A percentile compares a stretch with the other conserved stretches of the same genome.
These are phyloP conservation scores for Volucella zonaria DNA, from an alignment of 2,888 invertebrate genomes.

Conservation along the genomic window DNA sequence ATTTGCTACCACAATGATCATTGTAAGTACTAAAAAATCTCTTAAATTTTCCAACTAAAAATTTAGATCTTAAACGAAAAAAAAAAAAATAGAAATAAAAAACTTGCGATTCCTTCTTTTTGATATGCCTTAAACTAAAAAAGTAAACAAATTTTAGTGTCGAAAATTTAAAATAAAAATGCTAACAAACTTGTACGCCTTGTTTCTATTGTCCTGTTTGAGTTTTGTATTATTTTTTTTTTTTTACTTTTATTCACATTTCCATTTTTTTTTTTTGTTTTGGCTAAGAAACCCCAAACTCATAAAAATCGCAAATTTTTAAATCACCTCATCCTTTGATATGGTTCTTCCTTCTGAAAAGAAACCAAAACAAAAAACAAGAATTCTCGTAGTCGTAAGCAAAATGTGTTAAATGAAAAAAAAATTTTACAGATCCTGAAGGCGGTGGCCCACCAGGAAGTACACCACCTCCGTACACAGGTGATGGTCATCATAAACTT, in stretches of 20 bases:
- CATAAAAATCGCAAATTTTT: constrained; percentile 52
- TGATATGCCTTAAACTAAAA: constrained; percentile 27
- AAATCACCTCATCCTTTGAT: neutral
- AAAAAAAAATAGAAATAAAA: neutral
- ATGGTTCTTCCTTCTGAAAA: too few species aligned
- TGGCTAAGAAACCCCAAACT: constrained; percentile 18
- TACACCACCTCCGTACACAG: constrained; percentile 81
- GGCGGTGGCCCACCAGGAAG: constrained; percentile 83
- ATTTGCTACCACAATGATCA: constrained; percentile 92
- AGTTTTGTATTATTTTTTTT: constrained; percentile 27
- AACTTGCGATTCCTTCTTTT: constrained; percentile 55
- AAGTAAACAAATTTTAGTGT: constrained; percentile 12
- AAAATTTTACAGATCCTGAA: constrained; percentile 84
- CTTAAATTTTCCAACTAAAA: neutral
- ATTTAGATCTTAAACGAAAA: neutral
- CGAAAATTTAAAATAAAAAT: neutral
- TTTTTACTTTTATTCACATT: constrained; percentile 36
- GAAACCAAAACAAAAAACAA: neutral
- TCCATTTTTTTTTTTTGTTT: constrained; percentile 33
- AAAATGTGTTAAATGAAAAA: constrained; percentile 19
- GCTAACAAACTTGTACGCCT: constrained; percentile 64
- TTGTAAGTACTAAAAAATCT: constrained; percentile 83
- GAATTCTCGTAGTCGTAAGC: constrained; percentile 17
- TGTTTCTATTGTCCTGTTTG: constrained; percentile 57
- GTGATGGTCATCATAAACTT: constrained; percentile 79